Evolutionary conservation across 2,888 invertebrate species (phyloP).

Genomic region (Philhelius pedissequus): DNA sequence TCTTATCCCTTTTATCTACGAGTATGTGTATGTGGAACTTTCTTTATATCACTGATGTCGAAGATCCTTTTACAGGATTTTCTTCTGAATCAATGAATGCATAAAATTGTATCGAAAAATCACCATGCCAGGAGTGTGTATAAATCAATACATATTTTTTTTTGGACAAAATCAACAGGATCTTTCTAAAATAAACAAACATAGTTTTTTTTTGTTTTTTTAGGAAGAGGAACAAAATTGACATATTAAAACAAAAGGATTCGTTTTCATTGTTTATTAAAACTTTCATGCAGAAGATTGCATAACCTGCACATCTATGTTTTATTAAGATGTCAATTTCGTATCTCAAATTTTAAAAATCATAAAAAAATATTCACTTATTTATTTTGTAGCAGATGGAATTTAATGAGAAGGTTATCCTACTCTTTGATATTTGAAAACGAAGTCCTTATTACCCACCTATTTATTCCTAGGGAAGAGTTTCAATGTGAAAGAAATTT

Average conservation of each 20-base stretch:
- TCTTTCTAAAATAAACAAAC: neutral
- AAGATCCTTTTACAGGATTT: neutral
- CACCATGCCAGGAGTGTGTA: neutral
- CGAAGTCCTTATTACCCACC: too few species aligned
- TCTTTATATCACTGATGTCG: too few species aligned
- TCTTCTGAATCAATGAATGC: neutral
- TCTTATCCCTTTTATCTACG: neutral
- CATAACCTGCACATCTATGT: neutral
- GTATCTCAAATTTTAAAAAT: neutral
- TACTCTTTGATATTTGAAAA: too few species aligned
- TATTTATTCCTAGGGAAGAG: too few species aligned
- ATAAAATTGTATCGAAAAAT: neutral
- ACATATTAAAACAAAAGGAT: neutral
- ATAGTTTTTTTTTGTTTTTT: neutral
- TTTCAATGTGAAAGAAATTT: too few species aligned
- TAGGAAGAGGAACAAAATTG: neutral
- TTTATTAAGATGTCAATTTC: neutral
- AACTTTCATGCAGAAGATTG: neutral
- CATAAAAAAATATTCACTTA: too few species aligned
- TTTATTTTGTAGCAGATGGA: too few species aligned
- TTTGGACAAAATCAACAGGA: constrained; percentile 6
- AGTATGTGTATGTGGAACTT: too few species aligned
- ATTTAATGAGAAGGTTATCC: too few species aligned
- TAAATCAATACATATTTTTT: neutral
- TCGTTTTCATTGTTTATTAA: neutral